Evolutionary conservation across 2,797 vertebrate genomes (phyloP), one percentile per base, ranked within the genome.

Genomic region (Glyptemys insculpta): DNA sequence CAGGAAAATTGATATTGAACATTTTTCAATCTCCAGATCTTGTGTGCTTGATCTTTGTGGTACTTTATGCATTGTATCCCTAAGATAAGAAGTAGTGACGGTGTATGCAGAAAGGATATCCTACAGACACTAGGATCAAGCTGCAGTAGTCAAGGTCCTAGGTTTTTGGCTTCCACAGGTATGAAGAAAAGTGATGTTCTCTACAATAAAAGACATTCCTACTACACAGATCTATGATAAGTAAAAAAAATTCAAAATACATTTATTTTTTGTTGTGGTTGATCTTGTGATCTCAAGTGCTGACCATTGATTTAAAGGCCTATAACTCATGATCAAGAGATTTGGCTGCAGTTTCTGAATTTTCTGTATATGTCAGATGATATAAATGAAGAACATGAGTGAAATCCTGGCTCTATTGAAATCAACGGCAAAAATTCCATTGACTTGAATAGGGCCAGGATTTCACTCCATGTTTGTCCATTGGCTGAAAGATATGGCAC

Each of bases 261-360:
- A 90, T n/a, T 72, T 72, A 72, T 41, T 72, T 72, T 56, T 72
- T 41, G 65, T 37, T 37, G n/a, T 41, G 21, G n/a, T 37, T 41
- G 34, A 72, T 16, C 65, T 23, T 72, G n/a, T 72, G n/a, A 11
- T 68, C 34, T 68, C 18, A 68, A 37, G 21, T 68, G 9, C 59
- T 85, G 34, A 74, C 8, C 16, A 0, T 6, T 9, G 31, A 56
- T 2, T 65, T 84, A 2, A 0, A 53, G 85, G 19, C 15, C 52
- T 47, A 23, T 81, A 11, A 52, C 59, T 80, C 0, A 3, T 52
- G 8, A 62, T 82, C 14, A 37, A 4, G 29, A 23, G n/a, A 15
- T 41, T 25, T 31, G 34, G 8, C n/a, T 90, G 6, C 54, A 52
- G 52, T 65, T 83, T 18, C 9, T 0, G 0, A 59, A 65, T 34